Evolutionary conservation across 2,888 invertebrate genomes (phyloP).

Genomic region (Neuroscelio doddi): DNA sequence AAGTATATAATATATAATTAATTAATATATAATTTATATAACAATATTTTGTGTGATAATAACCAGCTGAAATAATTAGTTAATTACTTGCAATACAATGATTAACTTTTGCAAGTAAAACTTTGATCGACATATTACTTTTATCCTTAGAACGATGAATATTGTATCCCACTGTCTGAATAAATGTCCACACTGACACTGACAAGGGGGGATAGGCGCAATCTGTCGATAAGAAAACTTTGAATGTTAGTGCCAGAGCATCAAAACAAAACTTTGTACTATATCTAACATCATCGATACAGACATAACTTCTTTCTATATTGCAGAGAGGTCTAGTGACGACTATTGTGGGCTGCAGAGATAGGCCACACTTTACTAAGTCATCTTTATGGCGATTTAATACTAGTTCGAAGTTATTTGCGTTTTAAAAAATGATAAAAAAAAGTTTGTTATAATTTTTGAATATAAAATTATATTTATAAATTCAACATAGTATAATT

Average conservation of each 20-base stretch:
- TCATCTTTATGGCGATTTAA: conserved; percentile 5
- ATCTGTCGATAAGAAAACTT: conserved; percentile 13
- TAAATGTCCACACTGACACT: conserved; percentile 13
- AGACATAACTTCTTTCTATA: conserved; percentile 7
- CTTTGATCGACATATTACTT: conserved; percentile 8
- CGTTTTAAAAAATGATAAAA: conserved; percentile 10
- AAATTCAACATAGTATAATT: too few species aligned
- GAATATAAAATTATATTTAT: too few species aligned
- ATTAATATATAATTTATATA: too few species aligned
- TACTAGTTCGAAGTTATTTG: conserved; percentile 4
- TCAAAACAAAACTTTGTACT: conserved; percentile 1
- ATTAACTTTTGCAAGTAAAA: conserved; percentile 12
- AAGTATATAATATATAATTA: too few species aligned
- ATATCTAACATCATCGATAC: conserved; percentile 9
- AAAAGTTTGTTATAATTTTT: too few species aligned
- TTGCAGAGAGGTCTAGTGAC: conserved; percentile 12
- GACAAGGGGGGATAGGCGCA: conserved; percentile 12
- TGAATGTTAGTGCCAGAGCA: conserved; percentile 14
- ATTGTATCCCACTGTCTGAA: conserved; percentile 6
- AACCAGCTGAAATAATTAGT: too few species aligned
- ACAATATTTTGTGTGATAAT: too few species aligned
- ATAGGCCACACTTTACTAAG: conserved; percentile 3
- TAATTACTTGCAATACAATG: too few species aligned
- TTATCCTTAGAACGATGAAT: conserved; percentile 2
- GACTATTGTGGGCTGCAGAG: conserved; percentile 19